Evolutionary conservation across 2,113 vertebrate species (phyloP).

Genomic region (Lethenteron camtschaticum): DNA sequence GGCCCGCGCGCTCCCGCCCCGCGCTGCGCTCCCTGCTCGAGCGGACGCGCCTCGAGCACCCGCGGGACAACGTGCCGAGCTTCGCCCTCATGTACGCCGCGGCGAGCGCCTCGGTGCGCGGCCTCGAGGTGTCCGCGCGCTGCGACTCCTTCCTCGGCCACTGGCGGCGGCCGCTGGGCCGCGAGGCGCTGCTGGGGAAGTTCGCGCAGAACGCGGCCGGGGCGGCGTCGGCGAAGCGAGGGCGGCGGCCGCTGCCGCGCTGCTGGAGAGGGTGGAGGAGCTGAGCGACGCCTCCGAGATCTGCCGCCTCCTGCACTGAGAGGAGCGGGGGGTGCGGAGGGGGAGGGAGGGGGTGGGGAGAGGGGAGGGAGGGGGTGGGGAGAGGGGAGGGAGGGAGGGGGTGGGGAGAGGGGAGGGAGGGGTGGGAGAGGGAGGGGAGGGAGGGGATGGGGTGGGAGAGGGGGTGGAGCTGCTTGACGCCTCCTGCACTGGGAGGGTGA

Average conservation of each 20-base stretch:
- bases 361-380: no score
- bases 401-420: no score
- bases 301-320: constrained; percentile 26
- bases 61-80: constrained; percentile 41
- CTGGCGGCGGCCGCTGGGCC: constrained; percentile 59
- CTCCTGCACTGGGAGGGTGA: no score
- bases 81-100: constrained; percentile 61
- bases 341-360: neutral
- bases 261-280: constrained; percentile 32
- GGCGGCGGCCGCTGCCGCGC: constrained; percentile 29
- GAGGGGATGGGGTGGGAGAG: no score
- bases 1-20: constrained; percentile 20
- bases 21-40: constrained; percentile 34
- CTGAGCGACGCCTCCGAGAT: constrained; percentile 30
- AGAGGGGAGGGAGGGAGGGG: no score
- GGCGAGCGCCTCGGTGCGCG: constrained; percentile 20
- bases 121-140: constrained; percentile 14
- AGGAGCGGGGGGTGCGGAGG: neutral
- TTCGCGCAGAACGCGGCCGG: constrained; percentile 34
- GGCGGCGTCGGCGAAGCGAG: constrained; percentile 21
- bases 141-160: constrained; percentile 64
- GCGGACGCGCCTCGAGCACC: constrained; percentile 43
- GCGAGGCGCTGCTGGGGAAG: constrained; percentile 41
- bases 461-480: no score
- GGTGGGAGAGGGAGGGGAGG: no score